Conservation (phyloP, 2,888 invertebrate species). For the Agrotis exclamationis region DNA sequence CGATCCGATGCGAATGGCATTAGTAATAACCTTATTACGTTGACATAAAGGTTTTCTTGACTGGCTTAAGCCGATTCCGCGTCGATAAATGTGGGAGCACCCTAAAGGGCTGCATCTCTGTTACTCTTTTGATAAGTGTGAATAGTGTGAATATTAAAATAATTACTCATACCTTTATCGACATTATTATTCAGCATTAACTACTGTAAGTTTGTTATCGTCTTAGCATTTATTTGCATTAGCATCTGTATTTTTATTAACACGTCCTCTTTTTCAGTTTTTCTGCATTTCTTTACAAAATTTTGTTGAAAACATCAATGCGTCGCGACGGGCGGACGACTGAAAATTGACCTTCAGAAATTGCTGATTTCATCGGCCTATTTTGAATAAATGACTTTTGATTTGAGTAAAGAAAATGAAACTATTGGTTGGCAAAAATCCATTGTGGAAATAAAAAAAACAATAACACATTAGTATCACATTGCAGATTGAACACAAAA, state of each 20-base stretch:
- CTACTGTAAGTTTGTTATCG: too few species aligned
- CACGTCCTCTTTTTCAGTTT: neutral
- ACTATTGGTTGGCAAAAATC: neutral
- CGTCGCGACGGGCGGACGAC: too few species aligned
- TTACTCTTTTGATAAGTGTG: neutral
- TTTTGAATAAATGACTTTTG: too few species aligned
- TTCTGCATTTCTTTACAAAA: neutral
- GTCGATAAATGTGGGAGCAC: too few species aligned
- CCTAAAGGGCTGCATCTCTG: neutral
- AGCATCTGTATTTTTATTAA: neutral
- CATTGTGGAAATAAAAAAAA: neutral
- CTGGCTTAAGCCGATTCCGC: too few species aligned
- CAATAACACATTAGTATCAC: conserved; percentile 10
- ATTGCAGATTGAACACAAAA: conserved; percentile 18
- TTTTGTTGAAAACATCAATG: too few species aligned
- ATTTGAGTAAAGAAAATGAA: neutral
- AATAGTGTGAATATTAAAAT: neutral
- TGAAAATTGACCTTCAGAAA: too few species aligned
- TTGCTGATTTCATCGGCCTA: too few species aligned
- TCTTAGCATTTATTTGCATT: too few species aligned
- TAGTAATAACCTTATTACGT: too few species aligned
- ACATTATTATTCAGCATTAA: neutral
- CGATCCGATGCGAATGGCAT: too few species aligned
- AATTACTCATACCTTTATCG: neutral
- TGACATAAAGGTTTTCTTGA: too few species aligned